These are phyloP conservation scores for Tanypteryx hageni DNA, from an alignment of 2,888 invertebrate genomes.

Conservation along the genomic window DNA sequence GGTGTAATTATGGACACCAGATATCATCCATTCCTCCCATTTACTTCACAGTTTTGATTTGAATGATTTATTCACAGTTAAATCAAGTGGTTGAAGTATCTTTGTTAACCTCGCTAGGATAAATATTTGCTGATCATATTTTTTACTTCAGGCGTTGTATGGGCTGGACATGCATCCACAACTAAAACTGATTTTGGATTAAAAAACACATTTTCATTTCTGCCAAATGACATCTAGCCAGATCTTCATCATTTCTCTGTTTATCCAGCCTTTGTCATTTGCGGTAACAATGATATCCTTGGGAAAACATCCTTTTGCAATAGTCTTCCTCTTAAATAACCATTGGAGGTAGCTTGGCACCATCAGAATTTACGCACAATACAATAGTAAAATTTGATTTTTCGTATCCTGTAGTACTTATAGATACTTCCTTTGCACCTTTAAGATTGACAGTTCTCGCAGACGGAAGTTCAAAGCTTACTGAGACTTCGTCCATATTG, in stretches of 20 bases:
- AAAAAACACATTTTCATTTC: too few species aligned
- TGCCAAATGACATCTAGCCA: too few species aligned
- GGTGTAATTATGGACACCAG: too few species aligned
- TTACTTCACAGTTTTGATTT: too few species aligned
- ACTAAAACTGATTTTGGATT: too few species aligned
- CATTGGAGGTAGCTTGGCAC: constrained; percentile 20
- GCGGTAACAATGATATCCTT: background rate
- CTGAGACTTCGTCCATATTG: background rate
- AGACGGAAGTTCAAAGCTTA: constrained; percentile 30
- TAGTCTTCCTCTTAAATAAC: constrained; percentile 2
- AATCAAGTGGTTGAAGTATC: too few species aligned
- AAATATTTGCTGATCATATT: too few species aligned
- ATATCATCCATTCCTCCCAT: too few species aligned
- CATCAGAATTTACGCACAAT: constrained; percentile 29
- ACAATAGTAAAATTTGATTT: background rate
- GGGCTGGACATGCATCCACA: too few species aligned
- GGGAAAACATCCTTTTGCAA: constrained; percentile 16
- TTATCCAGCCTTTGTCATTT: constrained; percentile 26
- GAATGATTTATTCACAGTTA: too few species aligned
- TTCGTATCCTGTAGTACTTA: background rate
- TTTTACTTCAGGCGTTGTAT: too few species aligned
- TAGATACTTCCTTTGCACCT: constrained; percentile 34
- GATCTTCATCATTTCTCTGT: background rate
- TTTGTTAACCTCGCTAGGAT: too few species aligned
- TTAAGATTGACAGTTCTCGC: background rate